Base-by-base conservation (phyloP, 2,888 invertebrate species). In the Hypomecis punctinalis region DNA sequence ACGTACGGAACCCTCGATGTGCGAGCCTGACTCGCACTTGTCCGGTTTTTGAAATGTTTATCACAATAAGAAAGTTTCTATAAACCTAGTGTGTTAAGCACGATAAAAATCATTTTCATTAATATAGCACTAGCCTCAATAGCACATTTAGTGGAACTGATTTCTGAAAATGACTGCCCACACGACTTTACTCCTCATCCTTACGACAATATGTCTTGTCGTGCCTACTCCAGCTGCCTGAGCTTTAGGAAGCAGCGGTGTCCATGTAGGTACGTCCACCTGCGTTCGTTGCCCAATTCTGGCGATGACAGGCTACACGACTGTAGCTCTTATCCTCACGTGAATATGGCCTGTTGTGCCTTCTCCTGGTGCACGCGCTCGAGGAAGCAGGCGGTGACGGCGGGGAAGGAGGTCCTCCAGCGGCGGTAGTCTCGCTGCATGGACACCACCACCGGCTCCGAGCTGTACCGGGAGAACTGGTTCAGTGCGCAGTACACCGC, bases 321-420 rank as follows among this genome's bases (percentile, higher is more conserved):
- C 1, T 23, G 23, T 23, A 23, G 1, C 3, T 23, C 23, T 11
- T 23, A 42, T 0, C 35, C 63, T 59, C 37, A 64, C 89, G 52
- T 68, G 57, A 83, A 76, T 46, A 93, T 91, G 35, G 78, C 76
- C 0, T 76, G 75, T 54, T 73, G 80, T 0, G 88, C 90, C 49
- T 83, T 86, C 0, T 85, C 85, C 1, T 72, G 71, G 13, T 93
- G 79, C 5, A 91, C 78, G 8, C 91, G 76, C 4, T 90, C 86
- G 1, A 84, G 61, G 67, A 88, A 88, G 76, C 93, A 93, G 1
- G 91, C 91, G 0, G 93, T 93, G 56, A 93, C 81, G 0, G 93
- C 93, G 0, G 93, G 93, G 73, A 91, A 93, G 5, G 82, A 85
- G 0, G 88, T 88, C 76, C 88, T 84, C 93, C 93, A 93, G 53